Percentiles rank a stretch among this genome's conserved stretches.
Evolutionary conservation across 2,888 invertebrate species (phyloP).

Genomic region (Microctonus brassicae): DNA sequence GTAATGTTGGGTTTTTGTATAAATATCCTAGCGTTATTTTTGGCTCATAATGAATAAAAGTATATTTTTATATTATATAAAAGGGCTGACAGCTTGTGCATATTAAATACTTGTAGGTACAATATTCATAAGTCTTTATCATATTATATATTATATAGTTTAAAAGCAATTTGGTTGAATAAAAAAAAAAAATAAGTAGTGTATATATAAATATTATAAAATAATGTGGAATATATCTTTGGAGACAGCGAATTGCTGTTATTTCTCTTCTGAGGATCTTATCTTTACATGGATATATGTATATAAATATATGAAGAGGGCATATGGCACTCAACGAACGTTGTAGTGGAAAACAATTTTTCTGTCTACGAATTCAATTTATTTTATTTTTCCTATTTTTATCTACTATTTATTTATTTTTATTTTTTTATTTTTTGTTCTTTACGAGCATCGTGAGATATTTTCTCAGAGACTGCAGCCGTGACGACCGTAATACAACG

Average conservation of each 20-base stretch:
- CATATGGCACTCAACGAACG: not conserved
- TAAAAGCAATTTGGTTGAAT: not conserved
- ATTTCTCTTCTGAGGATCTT: not conserved
- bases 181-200: not conserved
- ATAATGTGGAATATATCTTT: not conserved
- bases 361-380: slow-evolving; percentile 13
- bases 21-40: not conserved
- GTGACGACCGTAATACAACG: slow-evolving; percentile 18
- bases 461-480: slow-evolving; percentile 28
- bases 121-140: not conserved
- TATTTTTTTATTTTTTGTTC: slow-evolving; percentile 13
- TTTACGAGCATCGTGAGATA: slow-evolving; percentile 28
- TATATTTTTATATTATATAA: not conserved
- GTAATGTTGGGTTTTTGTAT: not conserved
- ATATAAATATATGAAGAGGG: not conserved
- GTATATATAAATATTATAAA: not conserved
- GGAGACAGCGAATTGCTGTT: slow-evolving; percentile 10
- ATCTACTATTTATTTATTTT: not conserved
- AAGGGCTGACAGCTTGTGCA: not conserved
- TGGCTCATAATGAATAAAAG: not conserved
- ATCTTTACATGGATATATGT: not conserved
- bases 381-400: not conserved
- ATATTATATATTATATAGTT: not conserved
- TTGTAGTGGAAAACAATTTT: slow-evolving; percentile 17
- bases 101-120: not conserved